A percentile compares a stretch with the other conserved stretches of the same genome.
These are phyloP conservation scores for Drosophila lini DNA, from an alignment of 1,140 invertebrate species.

Conservation along the genomic window DNA sequence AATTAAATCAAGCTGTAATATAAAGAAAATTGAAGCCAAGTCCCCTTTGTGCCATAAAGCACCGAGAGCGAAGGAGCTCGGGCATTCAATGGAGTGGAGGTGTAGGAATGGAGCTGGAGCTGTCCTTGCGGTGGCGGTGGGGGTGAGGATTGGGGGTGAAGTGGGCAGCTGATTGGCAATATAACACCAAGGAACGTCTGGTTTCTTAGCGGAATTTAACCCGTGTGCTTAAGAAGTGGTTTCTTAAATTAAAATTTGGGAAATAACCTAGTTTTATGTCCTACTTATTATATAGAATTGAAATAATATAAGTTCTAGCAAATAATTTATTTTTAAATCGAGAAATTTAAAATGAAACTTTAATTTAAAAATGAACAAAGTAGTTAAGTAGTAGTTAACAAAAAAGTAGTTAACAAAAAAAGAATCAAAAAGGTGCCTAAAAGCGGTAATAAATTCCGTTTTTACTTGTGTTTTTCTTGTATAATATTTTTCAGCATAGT, in stretches of 20 bases:
- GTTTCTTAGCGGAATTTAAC: conserved; percentile 18
- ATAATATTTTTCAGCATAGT: neutral
- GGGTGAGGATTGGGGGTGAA: neutral
- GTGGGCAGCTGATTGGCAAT: conserved; percentile 66
- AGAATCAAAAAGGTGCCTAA: neutral
- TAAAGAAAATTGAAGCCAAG: conserved; percentile 82
- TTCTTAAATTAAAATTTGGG: neutral
- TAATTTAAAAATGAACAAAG: no score
- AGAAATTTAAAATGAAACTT: no score
- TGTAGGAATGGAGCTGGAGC: neutral
- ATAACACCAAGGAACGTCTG: conserved; percentile 42
- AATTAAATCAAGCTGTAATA: conserved; percentile 82
- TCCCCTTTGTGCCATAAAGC: conserved; percentile 78
- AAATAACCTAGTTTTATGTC: neutral
- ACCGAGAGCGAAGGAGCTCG: conserved; percentile 26
- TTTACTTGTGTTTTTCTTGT: neutral
- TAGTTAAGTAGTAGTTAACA: no score
- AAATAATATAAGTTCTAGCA: no score
- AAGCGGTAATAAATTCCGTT: neutral
- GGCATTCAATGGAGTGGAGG: neutral
- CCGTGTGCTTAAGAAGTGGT: neutral
- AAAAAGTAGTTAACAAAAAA: no score
- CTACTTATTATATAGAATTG: no score
- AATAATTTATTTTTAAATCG: no score
- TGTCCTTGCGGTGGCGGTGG: neutral